Conservation (phyloP, 2,888 invertebrate species). For the Apocheima hispidaria region DNA sequence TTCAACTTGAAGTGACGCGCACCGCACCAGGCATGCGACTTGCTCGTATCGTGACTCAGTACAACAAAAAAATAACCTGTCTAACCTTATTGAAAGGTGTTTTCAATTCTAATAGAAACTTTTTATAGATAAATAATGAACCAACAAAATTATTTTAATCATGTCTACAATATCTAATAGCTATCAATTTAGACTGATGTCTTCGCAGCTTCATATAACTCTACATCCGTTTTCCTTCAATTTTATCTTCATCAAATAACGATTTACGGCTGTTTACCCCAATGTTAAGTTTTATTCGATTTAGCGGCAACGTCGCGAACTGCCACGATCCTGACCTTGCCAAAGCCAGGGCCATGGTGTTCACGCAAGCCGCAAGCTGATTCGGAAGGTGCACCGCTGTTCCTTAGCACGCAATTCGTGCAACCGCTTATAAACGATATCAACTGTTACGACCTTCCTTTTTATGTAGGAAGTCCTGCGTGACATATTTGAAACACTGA, state of each 20-base stretch:
- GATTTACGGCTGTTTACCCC: slow-evolving; percentile 34
- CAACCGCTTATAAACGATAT: background rate
- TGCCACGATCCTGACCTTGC: slow-evolving; percentile 73
- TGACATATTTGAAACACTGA: background rate
- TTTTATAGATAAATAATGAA: too few species aligned
- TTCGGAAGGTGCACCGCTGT: slow-evolving; percentile 59
- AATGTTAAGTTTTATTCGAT: slow-evolving; percentile 31
- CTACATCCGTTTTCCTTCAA: background rate
- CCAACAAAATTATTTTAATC: too few species aligned
- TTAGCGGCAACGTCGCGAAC: slow-evolving; percentile 62
- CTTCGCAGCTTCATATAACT: slow-evolving; percentile 1
- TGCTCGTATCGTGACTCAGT: too few species aligned
- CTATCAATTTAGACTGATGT: background rate
- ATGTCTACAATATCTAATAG: background rate
- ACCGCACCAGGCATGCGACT: too few species aligned
- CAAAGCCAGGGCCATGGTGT: slow-evolving; percentile 62
- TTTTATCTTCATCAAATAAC: slow-evolving; percentile 23
- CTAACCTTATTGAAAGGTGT: too few species aligned
- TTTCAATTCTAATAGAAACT: too few species aligned
- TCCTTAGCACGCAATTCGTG: slow-evolving; percentile 61
- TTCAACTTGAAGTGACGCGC: too few species aligned
- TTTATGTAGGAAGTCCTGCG: slow-evolving; percentile 3
- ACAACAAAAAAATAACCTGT: too few species aligned
- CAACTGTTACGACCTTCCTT: slow-evolving; percentile 10
- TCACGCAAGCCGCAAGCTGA: slow-evolving; percentile 59